Evolutionary conservation across 2,113 vertebrate species (phyloP).

Genomic region (Elephas maximus): DNA sequence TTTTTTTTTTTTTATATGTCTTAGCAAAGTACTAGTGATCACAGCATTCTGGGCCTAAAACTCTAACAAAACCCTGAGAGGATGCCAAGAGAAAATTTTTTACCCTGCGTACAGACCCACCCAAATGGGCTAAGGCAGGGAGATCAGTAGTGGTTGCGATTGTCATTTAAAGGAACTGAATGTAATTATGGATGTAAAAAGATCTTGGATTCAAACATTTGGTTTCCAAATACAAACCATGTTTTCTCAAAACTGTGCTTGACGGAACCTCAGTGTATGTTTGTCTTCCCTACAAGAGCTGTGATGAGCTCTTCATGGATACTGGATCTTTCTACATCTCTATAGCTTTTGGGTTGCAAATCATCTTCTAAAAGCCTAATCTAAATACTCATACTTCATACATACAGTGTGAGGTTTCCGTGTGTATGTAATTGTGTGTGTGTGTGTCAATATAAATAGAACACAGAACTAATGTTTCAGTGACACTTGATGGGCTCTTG

Average conservation of each 20-base stretch:
- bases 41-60: neutral
- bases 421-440: neutral
- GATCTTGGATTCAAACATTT: neutral
- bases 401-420: neutral
- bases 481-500: neutral
- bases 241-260: neutral
- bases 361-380: conserved; percentile 26
- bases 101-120: neutral
- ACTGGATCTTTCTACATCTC: neutral
- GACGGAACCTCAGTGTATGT: neutral
- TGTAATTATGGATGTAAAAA: neutral
- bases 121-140: neutral
- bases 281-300: neutral
- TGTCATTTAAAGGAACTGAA: neutral
- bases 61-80: neutral
- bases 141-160: neutral
- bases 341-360: neutral
- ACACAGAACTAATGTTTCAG: neutral
- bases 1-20: neutral
- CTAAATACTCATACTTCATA: neutral
- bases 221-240: neutral
- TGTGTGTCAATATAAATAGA: neutral
- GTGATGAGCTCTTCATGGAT: neutral
- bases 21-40: neutral
- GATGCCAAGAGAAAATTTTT: neutral